Evolutionary conservation across 2,888 invertebrate genomes (phyloP), one percentile per base, ranked within the genome.

Genomic region (Limnephilus marmoratus): DNA sequence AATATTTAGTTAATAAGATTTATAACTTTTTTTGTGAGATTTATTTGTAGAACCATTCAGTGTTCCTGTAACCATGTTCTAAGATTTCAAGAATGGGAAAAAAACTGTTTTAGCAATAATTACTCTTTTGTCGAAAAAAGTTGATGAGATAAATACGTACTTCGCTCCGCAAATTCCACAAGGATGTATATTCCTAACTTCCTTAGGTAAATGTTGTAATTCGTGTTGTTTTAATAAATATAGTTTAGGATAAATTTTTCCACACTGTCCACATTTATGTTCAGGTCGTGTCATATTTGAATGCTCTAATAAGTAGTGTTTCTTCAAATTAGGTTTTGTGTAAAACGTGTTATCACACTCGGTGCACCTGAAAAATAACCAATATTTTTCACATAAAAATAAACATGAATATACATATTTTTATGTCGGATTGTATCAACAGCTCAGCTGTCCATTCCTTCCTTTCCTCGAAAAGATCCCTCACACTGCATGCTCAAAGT

Each of bases 131-230:
- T n/a, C 9, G 24, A 68, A 68, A 68, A 68, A 24, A 7, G 68
- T 68, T 15, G 24, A 68, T 24, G 5, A 68, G 24, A 18, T 68
- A 24, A 68, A 68, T 24, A 45, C 94, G 93, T 92, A 94, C 94
- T 94, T 94, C 80, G 94, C 94, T 86, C 94, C 93, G 91, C 94
- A 94, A 24, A 94, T 92, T 90, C 94, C 93, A 93, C 94, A 94
- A 5, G 94, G 94, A 91, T 94, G 94, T 9, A 94, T 93, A 90
- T 94, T 93, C 91, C 94, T 93, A 91, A 94, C 94, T 92, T 94
- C 94, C 91, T 94, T 93, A 0, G 94, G 94, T 41, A 94, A 93
- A 92, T 94, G 94, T 31, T 94, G 94, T 91, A 94, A 92, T 93
- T 94, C 94, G 88, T 94, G 94, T 81, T 94, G 94, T 37, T 94